phyloP scores from a whole-genome alignment of 2,113 vertebrate species.

The Naja naja region DNA sequence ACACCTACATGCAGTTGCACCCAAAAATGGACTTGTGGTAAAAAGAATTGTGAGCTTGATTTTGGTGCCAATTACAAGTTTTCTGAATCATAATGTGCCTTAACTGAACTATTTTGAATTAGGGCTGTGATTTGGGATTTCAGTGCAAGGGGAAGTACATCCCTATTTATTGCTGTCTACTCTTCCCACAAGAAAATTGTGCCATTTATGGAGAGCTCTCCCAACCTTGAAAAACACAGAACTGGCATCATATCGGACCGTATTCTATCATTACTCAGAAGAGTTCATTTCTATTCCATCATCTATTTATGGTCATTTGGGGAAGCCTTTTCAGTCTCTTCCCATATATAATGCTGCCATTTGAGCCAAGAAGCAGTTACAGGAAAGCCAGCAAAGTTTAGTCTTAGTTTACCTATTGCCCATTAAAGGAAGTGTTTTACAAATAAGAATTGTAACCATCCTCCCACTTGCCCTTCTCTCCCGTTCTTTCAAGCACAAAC shows the following conservation, averaged over 20 bases:
- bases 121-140: not conserved
- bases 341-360: not conserved
- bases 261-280: not conserved
- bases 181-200: not conserved
- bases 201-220: not conserved
- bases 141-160: not conserved
- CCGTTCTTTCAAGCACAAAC: slow-evolving; percentile 23
- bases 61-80: not conserved
- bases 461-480: not conserved
- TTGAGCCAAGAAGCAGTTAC: not conserved
- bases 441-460: not conserved
- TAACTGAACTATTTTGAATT: not conserved
- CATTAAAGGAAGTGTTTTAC: slow-evolving; percentile 16
- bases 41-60: not conserved
- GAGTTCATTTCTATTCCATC: not conserved
- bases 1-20: not conserved
- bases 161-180: not conserved
- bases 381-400: slow-evolving; percentile 5
- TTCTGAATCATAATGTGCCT: not conserved
- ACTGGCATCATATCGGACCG: not conserved
- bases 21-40: not conserved
- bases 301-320: slow-evolving; percentile 24
- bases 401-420: slow-evolving; percentile 7
- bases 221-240: not conserved
- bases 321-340: not conserved